Conservation (phyloP, 2,888 invertebrate species). For the Isoperla grammatica region DNA sequence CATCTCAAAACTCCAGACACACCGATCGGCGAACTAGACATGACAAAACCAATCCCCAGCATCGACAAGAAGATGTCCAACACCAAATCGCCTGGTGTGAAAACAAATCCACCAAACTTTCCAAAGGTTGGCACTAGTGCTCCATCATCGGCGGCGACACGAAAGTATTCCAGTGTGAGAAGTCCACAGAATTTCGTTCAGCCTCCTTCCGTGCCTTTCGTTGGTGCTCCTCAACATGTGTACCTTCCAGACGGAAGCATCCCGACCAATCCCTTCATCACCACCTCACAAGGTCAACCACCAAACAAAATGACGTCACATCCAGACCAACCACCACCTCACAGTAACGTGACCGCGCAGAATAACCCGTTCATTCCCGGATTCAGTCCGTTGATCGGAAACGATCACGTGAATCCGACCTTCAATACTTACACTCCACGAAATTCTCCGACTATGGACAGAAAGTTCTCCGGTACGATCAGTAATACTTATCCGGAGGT, state of each 20-base stretch:
- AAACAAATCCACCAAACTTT: not conserved
- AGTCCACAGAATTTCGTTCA: no score
- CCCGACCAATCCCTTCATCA: conserved; percentile 1
- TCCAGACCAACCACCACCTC: not conserved
- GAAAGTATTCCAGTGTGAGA: no score
- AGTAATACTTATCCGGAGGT: no score
- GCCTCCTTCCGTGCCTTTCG: no score
- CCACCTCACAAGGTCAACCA: not conserved
- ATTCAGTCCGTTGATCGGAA: not conserved
- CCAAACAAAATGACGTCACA: not conserved
- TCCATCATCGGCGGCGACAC: no score
- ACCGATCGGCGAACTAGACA: conserved; percentile 2
- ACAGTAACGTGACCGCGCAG: not conserved
- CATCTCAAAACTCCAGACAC: conserved; percentile 36
- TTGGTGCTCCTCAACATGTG: no score
- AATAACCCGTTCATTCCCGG: not conserved
- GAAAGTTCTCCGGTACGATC: not conserved
- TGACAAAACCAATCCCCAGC: not conserved
- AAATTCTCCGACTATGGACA: not conserved
- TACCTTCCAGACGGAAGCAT: not conserved
- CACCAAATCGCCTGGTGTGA: not conserved
- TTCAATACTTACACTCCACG: not conserved
- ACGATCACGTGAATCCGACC: conserved; percentile 6
- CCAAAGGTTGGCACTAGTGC: no score
- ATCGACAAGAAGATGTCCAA: not conserved